A percentile compares a stretch with the other conserved stretches of the same genome.
Evolutionary conservation across 1,140 invertebrate species (phyloP).

Genomic region (Hetaerina americana): DNA sequence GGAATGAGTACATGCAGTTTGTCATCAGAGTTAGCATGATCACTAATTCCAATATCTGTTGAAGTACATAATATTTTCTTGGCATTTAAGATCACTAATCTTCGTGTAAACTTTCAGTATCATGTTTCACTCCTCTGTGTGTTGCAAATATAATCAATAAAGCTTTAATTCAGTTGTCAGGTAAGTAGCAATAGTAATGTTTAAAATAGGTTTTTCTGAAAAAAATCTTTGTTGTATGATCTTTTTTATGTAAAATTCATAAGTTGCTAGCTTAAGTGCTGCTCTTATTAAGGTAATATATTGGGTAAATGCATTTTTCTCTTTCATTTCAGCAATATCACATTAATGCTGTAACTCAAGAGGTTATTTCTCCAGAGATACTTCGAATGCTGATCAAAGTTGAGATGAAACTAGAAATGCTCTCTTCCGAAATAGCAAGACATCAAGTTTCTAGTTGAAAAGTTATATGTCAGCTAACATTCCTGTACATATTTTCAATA

Average conservation of each 20-base stretch:
- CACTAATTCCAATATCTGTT: too few relatives aligned
- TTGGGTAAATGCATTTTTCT: too few relatives aligned
- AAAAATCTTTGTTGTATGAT: not conserved
- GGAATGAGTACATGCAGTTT: too few relatives aligned
- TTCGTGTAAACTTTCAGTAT: too few relatives aligned
- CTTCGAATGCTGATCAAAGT: not conserved
- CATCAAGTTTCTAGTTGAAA: not conserved
- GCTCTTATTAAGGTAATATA: too few relatives aligned
- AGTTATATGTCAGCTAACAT: too few relatives aligned
- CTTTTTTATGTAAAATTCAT: not conserved
- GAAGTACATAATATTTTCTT: too few relatives aligned
- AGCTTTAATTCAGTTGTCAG: not conserved
- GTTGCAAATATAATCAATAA: too few relatives aligned
- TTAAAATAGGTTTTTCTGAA: not conserved
- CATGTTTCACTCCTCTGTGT: too few relatives aligned
- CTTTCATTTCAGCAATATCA: not conserved
- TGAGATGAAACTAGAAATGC: not conserved
- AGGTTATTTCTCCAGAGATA: not conserved
- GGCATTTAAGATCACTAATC: too few relatives aligned
- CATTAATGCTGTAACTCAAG: not conserved
- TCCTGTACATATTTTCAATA: too few relatives aligned
- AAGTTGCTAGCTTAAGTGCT: not conserved
- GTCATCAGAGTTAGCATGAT: too few relatives aligned
- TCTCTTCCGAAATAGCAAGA: not conserved
- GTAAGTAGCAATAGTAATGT: not conserved